Base-by-base conservation (phyloP, 92 coral and sea anemone species). In the Meandrina meandrites region DNA sequence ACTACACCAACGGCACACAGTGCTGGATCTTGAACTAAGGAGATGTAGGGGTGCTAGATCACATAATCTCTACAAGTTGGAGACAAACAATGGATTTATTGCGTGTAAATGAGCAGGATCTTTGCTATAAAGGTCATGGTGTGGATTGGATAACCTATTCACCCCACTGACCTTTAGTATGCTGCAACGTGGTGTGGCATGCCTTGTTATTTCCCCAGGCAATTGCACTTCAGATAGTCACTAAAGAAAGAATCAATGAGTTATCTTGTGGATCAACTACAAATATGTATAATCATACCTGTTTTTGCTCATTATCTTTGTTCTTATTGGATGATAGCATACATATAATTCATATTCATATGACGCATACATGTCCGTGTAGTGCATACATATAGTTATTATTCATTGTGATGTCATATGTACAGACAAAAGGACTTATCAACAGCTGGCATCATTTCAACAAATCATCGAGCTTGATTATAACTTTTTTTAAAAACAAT, bases 221-320 rank as follows among this genome's bases (percentile, higher is more conserved):
- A 67, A 24, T 3, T 17, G 62, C 60, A 81, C 57, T 28, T 31
- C 64, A 27, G 85, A 47, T 18, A 76, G 45, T 60, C 77, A 81
- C 75, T 81, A 80, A 50, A 66, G 82, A 79, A 79, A 64, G 37
- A 79, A 79, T 22, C 67, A 58, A 22, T 58, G 27, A 58, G n/a
- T 58, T 22, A 58, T 58, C 28, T 22, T 22, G n/a, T 22, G 28
- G 28, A 58, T 0, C 67, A 58, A 58, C 4, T 0, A 22, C n/a
- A 58, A 21, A 58, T n/a, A 21, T 21, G 5, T 9, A 2, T 21
- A 0, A 57, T 57, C 5, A 58, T 5, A 21, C 9, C 28, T 21
- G 67, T 21, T 6, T 58, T 21, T 58, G 67, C 67, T 22, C 27
- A 58, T 28, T 58, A 58, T 58, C 67, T 58, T 58, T 21, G 27